phyloP scores from a whole-genome alignment of 1,140 invertebrate genomes.

The Linepithema humile region DNA sequence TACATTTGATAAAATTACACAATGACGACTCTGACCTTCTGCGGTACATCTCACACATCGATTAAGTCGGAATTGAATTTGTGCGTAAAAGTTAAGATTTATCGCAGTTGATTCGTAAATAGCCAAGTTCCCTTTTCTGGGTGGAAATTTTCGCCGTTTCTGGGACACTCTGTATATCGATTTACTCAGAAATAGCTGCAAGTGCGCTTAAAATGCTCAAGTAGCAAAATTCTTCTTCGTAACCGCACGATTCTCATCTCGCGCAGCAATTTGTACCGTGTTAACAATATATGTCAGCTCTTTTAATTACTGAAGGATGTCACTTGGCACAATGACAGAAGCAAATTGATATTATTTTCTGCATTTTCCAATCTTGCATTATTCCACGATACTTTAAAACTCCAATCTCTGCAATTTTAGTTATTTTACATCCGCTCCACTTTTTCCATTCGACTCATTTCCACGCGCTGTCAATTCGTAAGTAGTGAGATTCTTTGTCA shows the following conservation, averaged over 20 bases:
- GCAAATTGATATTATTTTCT: background rate
- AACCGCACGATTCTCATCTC: background rate
- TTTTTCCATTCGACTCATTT: background rate
- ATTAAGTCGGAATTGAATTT: conserved; percentile 6
- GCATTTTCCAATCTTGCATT: background rate
- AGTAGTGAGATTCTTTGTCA: background rate
- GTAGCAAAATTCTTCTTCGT: conserved; percentile 3
- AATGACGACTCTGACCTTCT: background rate
- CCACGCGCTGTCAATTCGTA: background rate
- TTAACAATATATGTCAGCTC: background rate
- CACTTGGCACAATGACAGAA: background rate
- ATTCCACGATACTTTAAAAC: background rate
- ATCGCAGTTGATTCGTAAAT: conserved; percentile 33
- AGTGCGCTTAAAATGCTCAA: conserved; percentile 27
- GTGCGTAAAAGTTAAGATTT: background rate
- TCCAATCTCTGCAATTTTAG: too few species aligned
- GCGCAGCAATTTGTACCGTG: background rate
- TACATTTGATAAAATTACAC: too few species aligned
- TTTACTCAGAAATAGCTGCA: conserved; percentile 39
- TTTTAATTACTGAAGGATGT: background rate
- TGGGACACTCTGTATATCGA: conserved; percentile 42
- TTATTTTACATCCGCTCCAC: too few species aligned
- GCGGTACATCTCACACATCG: background rate
- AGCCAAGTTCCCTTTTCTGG: conserved; percentile 20
- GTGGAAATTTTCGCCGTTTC: conserved; percentile 39